Base-by-base conservation (phyloP, 2,113 vertebrate species). In the Larimichthys polyactis region DNA sequence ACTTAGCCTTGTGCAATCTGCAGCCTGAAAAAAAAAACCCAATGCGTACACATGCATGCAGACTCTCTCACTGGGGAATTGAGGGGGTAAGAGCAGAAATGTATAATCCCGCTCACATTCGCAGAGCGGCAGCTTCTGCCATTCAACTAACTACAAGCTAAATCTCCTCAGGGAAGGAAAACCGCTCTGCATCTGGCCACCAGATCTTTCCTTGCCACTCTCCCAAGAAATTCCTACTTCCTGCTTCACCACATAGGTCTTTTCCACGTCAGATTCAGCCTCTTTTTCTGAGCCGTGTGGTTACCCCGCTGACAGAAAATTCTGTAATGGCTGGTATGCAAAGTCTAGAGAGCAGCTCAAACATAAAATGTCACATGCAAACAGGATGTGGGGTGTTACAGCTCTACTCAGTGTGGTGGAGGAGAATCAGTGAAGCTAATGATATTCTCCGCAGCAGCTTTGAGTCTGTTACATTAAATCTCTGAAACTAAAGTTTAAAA, bases 101-200 rank as follows among this genome's bases (percentile, higher is more conserved):
- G 67, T 76, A 87, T 83, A 87, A 93, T 87, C 78, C 87, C 72
- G 75, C 75, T 80, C 81, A 88, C 65, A 79, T 89, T 83, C 78
- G 86, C 86, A 87, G 85, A 83, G 84, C 78, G 82, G 81, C 54
- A 51, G 87, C 82, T 89, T 86, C 81, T 79, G 75, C 84, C 78
- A 84, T 87, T 87, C 71, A 82, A 51, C 78, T 87, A 89, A 90
- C 77, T 82, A 84, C 83, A 90, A 48, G 74, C 89, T 90, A 87
- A 83, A 90, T 84, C 90, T 93, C 91, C 90, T 76, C 81, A 51
- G 88, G 91, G 90, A 89, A 88, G 88, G 69, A 89, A 90, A 87
- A 80, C 70, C 11, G 40, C 64, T 68, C 80, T 87, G 92, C 94
- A 96, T 95, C 94, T 95, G 94, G 95, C 76, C 78, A 89, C 93